These are phyloP conservation scores for Guaruba guarouba DNA, from an alignment of 2,113 vertebrate species.

Conservation along the genomic window DNA sequence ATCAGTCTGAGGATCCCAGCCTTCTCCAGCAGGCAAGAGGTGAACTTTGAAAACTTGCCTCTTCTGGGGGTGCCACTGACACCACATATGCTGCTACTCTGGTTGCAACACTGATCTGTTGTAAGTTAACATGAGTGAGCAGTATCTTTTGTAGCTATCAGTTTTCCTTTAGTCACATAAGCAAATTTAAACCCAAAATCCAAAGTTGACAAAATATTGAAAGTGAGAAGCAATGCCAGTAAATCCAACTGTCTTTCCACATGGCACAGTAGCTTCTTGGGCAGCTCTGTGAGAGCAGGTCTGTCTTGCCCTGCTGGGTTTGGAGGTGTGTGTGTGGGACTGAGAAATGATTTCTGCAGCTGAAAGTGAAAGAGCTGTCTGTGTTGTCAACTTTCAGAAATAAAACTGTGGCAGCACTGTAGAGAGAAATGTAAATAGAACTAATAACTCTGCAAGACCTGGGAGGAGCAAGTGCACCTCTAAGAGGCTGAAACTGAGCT, in stretches of 20 bases:
- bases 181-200: not conserved
- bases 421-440: not conserved
- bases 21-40: constrained; percentile 37
- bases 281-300: not conserved
- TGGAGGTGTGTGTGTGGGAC: not conserved
- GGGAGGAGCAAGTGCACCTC: not conserved
- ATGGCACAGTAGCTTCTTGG: not conserved
- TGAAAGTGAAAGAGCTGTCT: not conserved
- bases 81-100: not conserved
- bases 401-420: not conserved
- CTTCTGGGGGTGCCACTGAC: not conserved
- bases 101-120: not conserved
- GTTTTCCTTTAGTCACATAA: not conserved
- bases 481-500: not conserved
- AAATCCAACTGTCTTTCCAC: constrained; percentile 29
- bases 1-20: not conserved
- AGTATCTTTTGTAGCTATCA: not conserved
- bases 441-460: not conserved
- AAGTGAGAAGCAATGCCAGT: constrained; percentile 32
- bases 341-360: not conserved
- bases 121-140: not conserved
- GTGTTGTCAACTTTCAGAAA: not conserved
- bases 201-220: constrained; percentile 8
- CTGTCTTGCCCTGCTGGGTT: not conserved
- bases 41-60: constrained; percentile 43